phyloP scores from a whole-genome alignment of 2,888 invertebrate species.

The Lasius fuliginosus region DNA sequence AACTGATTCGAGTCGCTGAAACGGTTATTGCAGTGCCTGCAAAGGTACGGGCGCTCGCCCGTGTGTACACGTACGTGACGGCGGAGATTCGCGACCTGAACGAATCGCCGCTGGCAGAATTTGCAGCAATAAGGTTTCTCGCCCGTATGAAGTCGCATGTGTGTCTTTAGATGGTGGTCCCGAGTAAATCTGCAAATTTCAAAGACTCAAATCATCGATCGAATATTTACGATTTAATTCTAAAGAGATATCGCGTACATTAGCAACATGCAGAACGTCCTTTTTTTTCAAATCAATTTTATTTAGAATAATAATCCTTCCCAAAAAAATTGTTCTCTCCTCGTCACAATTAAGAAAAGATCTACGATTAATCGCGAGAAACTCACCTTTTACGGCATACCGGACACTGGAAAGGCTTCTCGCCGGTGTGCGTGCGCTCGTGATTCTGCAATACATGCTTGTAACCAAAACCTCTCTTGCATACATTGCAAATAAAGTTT shows the following conservation, averaged over 20 bases:
- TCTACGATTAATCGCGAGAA: not conserved
- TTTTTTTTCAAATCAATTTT: not conserved
- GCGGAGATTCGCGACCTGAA: slow-evolving; percentile 96
- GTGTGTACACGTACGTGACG: slow-evolving; percentile 96
- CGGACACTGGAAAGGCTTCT: slow-evolving; percentile 97
- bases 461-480: slow-evolving; percentile 96
- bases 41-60: slow-evolving; percentile 96
- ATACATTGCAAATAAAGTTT: slow-evolving; percentile 95
- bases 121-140: slow-evolving; percentile 97
- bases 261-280: not conserved
- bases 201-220: not conserved
- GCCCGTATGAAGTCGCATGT: slow-evolving; percentile 96
- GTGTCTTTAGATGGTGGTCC: slow-evolving; percentile 97
- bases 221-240: not conserved
- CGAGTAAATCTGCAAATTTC: slow-evolving; percentile 90
- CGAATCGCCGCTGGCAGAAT: slow-evolving; percentile 96
- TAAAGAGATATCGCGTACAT: not conserved
- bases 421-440: slow-evolving; percentile 97
- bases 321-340: not conserved
- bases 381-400: slow-evolving; percentile 93
- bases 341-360: not conserved
- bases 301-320: not conserved
- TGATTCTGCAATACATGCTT: slow-evolving; percentile 98
- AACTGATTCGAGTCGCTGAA: slow-evolving; percentile 97
- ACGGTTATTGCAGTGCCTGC: slow-evolving; percentile 91